Conservation (phyloP, 2,113 vertebrate genomes). For the Python bivittatus region DNA sequence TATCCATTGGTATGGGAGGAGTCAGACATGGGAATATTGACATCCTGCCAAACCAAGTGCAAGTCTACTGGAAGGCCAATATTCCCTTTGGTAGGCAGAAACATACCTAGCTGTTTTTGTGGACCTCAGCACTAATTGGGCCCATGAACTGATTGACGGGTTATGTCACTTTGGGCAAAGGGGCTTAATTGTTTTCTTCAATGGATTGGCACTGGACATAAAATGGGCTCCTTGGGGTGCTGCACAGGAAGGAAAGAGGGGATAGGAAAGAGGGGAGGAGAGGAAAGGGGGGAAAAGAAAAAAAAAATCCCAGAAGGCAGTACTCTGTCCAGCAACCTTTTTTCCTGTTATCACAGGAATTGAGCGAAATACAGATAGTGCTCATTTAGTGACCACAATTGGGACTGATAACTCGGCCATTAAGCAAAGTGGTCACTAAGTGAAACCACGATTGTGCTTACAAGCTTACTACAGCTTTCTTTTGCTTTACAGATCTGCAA, state of each 20-base stretch:
- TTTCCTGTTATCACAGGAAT: neutral
- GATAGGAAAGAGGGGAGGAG: neutral
- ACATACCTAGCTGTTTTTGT: neutral
- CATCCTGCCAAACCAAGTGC: neutral
- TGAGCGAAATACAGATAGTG: neutral
- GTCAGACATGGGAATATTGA: no score
- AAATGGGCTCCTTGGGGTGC: neutral
- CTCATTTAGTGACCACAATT: neutral
- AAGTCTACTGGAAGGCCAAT: neutral
- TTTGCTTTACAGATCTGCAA: neutral
- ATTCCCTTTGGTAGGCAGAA: neutral
- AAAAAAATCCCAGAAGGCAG: neutral
- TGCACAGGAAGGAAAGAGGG: neutral
- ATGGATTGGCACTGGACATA: neutral
- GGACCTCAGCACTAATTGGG: neutral
- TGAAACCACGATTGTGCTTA: neutral
- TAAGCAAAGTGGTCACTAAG: neutral
- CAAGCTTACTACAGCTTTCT: neutral
- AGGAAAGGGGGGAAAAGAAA: neutral
- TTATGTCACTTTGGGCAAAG: neutral
- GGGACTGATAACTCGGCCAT: neutral
- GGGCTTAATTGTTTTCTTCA: neutral
- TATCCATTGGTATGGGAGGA: no score
- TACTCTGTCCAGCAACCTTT: neutral
- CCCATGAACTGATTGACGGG: neutral